Evolutionary conservation across 2,888 invertebrate species (phyloP).

Genomic region (Euplagia quadripunctaria): DNA sequence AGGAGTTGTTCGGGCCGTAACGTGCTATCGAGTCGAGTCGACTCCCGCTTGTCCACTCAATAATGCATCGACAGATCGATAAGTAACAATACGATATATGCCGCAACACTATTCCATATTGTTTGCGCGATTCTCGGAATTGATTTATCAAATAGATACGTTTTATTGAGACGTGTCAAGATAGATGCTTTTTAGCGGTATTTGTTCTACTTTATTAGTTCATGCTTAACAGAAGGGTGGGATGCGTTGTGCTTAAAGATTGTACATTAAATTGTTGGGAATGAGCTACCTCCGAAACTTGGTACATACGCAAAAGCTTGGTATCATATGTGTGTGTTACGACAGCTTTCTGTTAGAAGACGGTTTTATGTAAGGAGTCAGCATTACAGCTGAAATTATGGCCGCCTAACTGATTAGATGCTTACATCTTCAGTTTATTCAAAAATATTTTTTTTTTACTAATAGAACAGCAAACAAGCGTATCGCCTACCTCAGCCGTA

Average conservation of each 20-base stretch:
- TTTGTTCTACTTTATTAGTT: neutral
- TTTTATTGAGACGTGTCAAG: constrained; percentile 16
- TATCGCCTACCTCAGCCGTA: neutral
- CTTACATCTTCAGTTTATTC: neutral
- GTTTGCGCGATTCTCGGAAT: constrained; percentile 18
- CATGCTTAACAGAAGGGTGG: neutral
- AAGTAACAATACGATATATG: constrained; percentile 60
- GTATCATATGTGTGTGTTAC: no score
- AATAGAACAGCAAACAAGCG: neutral
- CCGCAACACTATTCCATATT: constrained; percentile 62
- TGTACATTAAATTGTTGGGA: neutral
- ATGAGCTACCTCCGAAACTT: neutral
- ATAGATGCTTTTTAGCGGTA: constrained; percentile 5
- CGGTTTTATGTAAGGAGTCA: neutral
- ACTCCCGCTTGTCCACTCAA: constrained; percentile 71
- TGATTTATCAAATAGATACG: constrained; percentile 21
- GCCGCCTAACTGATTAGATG: neutral
- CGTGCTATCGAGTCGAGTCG: constrained; percentile 59
- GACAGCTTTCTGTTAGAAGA: no score
- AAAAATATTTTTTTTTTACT: neutral
- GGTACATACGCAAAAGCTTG: no score
- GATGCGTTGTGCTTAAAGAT: neutral
- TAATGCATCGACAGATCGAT: constrained; percentile 83
- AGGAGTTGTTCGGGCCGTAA: constrained; percentile 60
- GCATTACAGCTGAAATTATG: neutral